Evolutionary conservation across 2,113 vertebrate genomes (phyloP).

Genomic region (Scartelaos histophorus): DNA sequence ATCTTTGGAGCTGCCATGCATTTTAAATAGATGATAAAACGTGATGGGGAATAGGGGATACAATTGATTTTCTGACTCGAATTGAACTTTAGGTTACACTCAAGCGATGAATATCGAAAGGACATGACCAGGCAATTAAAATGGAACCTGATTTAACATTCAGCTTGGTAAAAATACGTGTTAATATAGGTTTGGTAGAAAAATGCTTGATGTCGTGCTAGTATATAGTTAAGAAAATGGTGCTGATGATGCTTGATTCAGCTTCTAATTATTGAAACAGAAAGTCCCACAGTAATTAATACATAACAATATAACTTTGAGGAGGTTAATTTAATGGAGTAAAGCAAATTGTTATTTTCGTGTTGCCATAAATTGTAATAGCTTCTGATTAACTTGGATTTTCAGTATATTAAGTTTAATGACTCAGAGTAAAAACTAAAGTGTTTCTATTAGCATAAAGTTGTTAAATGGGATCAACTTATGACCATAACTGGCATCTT

Average conservation of each 20-base stretch:
- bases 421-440: not conserved
- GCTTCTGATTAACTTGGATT: conserved; percentile 3
- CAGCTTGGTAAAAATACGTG: conserved; percentile 8
- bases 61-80: conserved; percentile 32
- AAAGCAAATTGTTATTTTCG: conserved; percentile 8
- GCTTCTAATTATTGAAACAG: not conserved
- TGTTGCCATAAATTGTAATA: not conserved
- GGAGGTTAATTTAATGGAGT: conserved; percentile 21
- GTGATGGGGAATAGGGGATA: conserved; percentile 9
- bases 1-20: conserved; percentile 4
- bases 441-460: not conserved
- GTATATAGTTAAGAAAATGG: not conserved
- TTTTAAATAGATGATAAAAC: conserved; percentile 11
- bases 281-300: not conserved
- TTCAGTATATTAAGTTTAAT: not conserved
- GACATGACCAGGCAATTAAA: conserved; percentile 4
- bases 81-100: conserved; percentile 16
- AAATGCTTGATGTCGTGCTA: not conserved
- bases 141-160: conserved; percentile 21
- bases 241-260: not conserved
- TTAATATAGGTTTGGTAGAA: not conserved
- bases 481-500: too few relatives aligned
- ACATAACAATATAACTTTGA: conserved; percentile 1
- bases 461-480: not conserved
- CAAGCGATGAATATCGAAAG: conserved; percentile 5